Conservation (phyloP, 2,113 vertebrate species). For the Pteronura brasiliensis region DNA sequence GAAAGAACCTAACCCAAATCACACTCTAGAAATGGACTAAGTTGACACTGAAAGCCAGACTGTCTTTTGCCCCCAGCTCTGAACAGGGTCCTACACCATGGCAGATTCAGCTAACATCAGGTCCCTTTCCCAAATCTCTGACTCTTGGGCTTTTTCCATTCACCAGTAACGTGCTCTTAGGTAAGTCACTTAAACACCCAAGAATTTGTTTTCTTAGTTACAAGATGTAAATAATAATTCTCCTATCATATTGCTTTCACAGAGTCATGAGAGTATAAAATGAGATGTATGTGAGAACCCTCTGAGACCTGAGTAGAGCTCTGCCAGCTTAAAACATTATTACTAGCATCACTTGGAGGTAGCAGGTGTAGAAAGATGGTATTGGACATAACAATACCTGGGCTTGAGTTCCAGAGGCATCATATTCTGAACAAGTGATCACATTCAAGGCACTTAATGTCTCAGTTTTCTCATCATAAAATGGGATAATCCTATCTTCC, state of each 20-base stretch:
- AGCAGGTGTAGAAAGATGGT: background rate
- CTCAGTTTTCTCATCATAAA: background rate
- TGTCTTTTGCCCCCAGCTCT: background rate
- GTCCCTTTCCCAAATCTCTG: background rate
- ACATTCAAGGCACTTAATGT: background rate
- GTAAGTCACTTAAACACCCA: background rate
- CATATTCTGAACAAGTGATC: background rate
- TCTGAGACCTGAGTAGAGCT: background rate
- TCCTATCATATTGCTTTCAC: background rate
- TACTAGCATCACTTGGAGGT: background rate
- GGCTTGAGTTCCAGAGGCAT: background rate
- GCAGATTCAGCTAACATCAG: background rate
- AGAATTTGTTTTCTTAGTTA: slow-evolving; percentile 5
- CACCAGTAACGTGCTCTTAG: background rate
- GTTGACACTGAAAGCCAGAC: background rate
- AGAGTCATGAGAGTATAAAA: background rate
- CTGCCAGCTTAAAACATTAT: background rate
- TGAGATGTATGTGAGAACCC: background rate
- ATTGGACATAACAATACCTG: background rate
- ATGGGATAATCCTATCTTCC: background rate
- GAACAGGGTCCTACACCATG: background rate
- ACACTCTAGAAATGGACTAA: background rate
- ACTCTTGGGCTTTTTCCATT: background rate
- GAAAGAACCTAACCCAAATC: background rate
- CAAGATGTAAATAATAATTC: background rate